A percentile compares a stretch with the other conserved stretches of the same genome.
Conservation (phyloP, 2,113 vertebrate species). For the Cariama cristata region DNA sequence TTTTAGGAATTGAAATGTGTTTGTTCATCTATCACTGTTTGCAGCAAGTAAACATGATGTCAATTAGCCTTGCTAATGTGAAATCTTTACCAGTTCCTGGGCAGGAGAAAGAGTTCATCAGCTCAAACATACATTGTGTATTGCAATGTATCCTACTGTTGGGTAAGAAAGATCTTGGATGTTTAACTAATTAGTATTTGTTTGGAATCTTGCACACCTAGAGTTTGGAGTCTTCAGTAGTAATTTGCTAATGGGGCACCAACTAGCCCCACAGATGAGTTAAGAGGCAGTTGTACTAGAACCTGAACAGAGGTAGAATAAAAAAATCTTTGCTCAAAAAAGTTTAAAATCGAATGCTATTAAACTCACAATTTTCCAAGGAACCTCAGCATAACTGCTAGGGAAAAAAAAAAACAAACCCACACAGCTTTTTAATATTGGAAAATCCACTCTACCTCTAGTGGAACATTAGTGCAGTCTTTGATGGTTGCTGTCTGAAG, state of each 20-base stretch:
- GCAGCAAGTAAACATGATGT: slow-evolving; percentile 62
- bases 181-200: neutral
- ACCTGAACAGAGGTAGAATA: neutral
- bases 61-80: slow-evolving; percentile 68
- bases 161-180: neutral
- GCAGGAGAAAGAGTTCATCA: slow-evolving; percentile 35
- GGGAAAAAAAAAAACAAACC: accelerated
- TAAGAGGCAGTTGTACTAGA: neutral
- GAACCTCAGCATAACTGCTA: neutral
- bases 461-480: neutral
- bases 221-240: neutral
- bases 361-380: neutral
- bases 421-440: neutral
- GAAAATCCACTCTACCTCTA: neutral
- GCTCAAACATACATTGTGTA: neutral
- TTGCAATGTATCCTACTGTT: neutral
- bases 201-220: neutral
- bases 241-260: neutral
- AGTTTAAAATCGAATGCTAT: neutral
- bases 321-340: neutral
- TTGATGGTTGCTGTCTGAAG: neutral
- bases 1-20: slow-evolving; percentile 48
- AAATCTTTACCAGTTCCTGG: slow-evolving; percentile 52
- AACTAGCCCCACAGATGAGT: neutral
- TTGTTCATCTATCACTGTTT: slow-evolving; percentile 58